Conservation (phyloP, 2,113 vertebrate genomes). For the Microcebus jonahi region DNA sequence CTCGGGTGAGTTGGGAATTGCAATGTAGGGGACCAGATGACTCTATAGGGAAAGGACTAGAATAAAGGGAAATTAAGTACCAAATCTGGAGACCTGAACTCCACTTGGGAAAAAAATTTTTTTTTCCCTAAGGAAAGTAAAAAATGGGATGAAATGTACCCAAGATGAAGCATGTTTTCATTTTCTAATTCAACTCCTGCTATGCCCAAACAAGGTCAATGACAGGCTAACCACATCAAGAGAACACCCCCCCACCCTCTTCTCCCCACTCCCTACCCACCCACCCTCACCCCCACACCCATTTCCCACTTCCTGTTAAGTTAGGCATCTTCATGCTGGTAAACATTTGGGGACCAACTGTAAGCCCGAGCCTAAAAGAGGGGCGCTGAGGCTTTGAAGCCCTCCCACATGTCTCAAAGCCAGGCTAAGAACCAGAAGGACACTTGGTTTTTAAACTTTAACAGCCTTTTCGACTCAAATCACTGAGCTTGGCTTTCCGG, state of each 20-base stretch:
- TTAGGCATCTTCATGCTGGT: conserved; percentile 88
- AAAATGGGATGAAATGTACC: conserved; percentile 82
- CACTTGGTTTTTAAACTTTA: conserved; percentile 79
- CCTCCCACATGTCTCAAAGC: conserved; percentile 83
- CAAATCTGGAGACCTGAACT: conserved; percentile 67
- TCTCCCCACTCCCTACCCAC: conserved; percentile 83
- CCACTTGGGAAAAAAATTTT: conserved; percentile 47
- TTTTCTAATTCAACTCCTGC: conserved; percentile 86
- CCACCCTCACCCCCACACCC: conserved; percentile 86
- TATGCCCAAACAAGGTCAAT: conserved; percentile 88
- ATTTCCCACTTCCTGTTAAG: conserved; percentile 86
- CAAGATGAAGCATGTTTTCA: conserved; percentile 84
- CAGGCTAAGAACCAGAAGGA: conserved; percentile 74
- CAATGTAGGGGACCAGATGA: neutral
- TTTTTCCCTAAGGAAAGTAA: conserved; percentile 79
- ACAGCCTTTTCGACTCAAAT: conserved; percentile 75
- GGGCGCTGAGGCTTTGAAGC: conserved; percentile 80
- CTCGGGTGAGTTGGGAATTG: neutral
- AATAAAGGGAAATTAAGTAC: conserved; percentile 31
- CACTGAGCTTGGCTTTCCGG: conserved; percentile 35
- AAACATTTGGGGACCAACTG: conserved; percentile 88
- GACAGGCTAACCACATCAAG: conserved; percentile 97
- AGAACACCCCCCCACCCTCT: conserved; percentile 89
- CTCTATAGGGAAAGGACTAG: conserved; percentile 33
- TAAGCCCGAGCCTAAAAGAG: conserved; percentile 81